These are phyloP conservation scores for Miltochrista miniata DNA, from an alignment of 2,888 invertebrate genomes.

Conservation along the genomic window DNA sequence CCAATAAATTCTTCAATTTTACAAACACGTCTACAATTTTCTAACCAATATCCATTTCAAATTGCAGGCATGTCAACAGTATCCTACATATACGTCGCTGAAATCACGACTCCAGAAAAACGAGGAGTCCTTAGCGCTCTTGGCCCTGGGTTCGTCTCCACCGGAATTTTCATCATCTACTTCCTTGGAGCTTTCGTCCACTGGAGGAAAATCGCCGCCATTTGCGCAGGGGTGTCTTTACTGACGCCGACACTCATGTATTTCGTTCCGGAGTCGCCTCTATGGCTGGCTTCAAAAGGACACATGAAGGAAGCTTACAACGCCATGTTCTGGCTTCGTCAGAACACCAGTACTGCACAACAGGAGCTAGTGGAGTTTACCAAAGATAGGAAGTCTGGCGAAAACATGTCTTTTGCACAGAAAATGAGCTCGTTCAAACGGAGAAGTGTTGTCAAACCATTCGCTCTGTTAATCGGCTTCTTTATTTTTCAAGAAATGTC, in stretches of 20 bases:
- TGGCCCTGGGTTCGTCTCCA: conserved; percentile 88
- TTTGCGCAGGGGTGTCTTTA: conserved; percentile 84
- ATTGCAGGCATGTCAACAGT: conserved; percentile 86
- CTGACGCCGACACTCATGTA: conserved; percentile 84
- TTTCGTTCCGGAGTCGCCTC: conserved; percentile 87
- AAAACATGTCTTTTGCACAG: conserved; percentile 64
- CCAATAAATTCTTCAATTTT: too few species aligned
- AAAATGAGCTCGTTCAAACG: conserved; percentile 73
- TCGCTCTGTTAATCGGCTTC: conserved; percentile 85
- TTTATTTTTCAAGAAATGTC: conserved; percentile 88
- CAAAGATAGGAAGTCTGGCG: conserved; percentile 66
- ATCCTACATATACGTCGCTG: conserved; percentile 87
- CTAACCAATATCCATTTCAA: conserved; percentile 12
- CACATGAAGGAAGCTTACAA: conserved; percentile 84
- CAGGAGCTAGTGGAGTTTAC: conserved; percentile 85
- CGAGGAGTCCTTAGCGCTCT: conserved; percentile 87
- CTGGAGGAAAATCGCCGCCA: conserved; percentile 86
- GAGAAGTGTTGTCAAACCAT: conserved; percentile 86
- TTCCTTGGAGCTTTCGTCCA: conserved; percentile 86
- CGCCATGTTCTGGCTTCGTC: conserved; percentile 86
- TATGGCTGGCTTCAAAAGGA: conserved; percentile 86
- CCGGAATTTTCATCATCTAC: conserved; percentile 88
- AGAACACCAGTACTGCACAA: conserved; percentile 85
- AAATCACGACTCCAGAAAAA: conserved; percentile 87
- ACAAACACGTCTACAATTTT: too few species aligned